Evolutionary conservation across 2,113 vertebrate genomes (phyloP).

Genomic region (Aleadryas rufinucha): DNA sequence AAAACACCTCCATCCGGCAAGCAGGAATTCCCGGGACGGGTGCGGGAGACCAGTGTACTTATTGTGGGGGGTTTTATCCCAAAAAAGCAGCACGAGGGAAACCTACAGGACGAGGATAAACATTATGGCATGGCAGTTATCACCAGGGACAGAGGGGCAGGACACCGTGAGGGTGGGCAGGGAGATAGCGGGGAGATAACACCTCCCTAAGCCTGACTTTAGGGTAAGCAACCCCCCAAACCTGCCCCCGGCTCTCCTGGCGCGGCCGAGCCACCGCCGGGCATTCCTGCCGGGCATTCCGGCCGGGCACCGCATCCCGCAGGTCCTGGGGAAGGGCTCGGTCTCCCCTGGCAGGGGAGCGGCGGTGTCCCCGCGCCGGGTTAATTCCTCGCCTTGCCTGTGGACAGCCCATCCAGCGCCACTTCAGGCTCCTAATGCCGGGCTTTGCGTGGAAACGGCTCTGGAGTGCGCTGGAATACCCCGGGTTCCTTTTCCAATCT

Average conservation of each 20-base stretch:
- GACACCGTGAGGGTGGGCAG: neutral
- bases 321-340: neutral
- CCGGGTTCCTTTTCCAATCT: conserved; percentile 18
- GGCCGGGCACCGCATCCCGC: neutral
- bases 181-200: neutral
- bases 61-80: rapidly evolving
- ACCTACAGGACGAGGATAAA: neutral
- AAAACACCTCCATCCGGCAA: neutral
- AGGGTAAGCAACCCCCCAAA: too few species aligned
- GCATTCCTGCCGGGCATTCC: neutral
- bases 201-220: rapidly evolving
- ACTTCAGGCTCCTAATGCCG: conserved; percentile 19
- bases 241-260: rapidly evolving
- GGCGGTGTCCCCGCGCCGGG: neutral
- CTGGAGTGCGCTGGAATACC: conserved; percentile 20
- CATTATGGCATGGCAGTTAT: rapidly evolving
- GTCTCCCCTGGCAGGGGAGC: neutral
- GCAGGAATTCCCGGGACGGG: neutral
- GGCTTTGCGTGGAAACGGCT: conserved; percentile 18
- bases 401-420: neutral
- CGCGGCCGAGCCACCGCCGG: neutral
- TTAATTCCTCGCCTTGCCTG: neutral
- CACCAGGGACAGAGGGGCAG: rapidly evolving
- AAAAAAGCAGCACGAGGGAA: neutral
- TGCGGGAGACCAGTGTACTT: rapidly evolving